phyloP scores from a whole-genome alignment of 1,140 invertebrate species.

The Octopus bimaculoides region DNA sequence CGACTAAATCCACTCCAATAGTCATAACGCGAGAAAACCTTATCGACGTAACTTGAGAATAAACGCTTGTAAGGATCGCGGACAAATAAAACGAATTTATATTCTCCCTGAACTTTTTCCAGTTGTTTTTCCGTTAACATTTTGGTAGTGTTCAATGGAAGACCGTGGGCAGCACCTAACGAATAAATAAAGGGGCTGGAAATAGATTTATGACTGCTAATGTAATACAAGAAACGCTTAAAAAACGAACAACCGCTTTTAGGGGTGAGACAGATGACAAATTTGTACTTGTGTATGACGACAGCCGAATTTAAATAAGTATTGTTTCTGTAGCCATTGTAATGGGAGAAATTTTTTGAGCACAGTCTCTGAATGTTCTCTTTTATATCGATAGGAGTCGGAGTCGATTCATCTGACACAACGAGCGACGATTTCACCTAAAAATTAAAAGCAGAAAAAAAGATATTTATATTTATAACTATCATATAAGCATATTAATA shows the following conservation, averaged over 20 bases:
- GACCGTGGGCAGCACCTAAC: background rate
- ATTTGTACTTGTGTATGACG: background rate
- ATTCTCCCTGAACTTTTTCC: background rate
- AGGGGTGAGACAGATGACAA: background rate
- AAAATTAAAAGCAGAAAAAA: background rate
- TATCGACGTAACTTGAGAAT: slow-evolving; percentile 24
- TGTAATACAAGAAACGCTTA: background rate
- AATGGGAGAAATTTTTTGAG: background rate
- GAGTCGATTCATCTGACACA: background rate
- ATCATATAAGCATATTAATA: background rate
- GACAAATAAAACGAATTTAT: slow-evolving; percentile 17
- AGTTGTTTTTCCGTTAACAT: background rate
- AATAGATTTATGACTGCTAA: background rate
- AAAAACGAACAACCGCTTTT: background rate
- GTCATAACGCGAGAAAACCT: slow-evolving; percentile 19
- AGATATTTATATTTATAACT: background rate
- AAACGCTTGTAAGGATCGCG: slow-evolving; percentile 20
- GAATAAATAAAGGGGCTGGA: background rate
- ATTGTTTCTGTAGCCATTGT: slow-evolving; percentile 1
- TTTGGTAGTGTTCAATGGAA: background rate
- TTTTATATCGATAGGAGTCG: background rate
- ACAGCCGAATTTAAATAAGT: background rate
- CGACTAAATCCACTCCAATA: slow-evolving; percentile 16
- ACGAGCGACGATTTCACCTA: background rate
- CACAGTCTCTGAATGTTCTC: background rate